These are phyloP conservation scores for Drosophila engyochracea DNA, from an alignment of 2,888 invertebrate species.

Conservation along the genomic window DNA sequence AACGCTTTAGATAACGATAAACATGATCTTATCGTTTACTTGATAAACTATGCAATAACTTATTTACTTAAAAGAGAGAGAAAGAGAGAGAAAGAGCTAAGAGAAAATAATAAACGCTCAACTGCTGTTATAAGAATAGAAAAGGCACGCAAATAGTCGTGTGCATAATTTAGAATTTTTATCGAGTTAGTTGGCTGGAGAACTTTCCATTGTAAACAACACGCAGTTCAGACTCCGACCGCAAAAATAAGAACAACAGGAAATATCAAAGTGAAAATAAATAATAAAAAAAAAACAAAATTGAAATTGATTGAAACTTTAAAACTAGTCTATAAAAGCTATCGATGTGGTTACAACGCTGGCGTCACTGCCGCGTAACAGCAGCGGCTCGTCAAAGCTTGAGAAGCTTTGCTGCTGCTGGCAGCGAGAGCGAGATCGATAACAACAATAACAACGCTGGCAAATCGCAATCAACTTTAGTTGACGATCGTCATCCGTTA, in stretches of 20 bases:
- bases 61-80: not conserved
- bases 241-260: constrained; percentile 7
- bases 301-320: constrained; percentile 11
- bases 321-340: not conserved
- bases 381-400: constrained; percentile 51
- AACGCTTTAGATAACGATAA: constrained; percentile 14
- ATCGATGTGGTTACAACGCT: constrained; percentile 52
- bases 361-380: constrained; percentile 24
- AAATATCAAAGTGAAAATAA: constrained; percentile 20
- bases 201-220: constrained; percentile 58
- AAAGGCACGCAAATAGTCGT: constrained; percentile 41
- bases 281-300: constrained; percentile 12
- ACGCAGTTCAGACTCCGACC: constrained; percentile 4
- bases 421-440: constrained; percentile 4
- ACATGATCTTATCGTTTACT: not conserved
- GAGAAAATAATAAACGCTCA: constrained; percentile 10
- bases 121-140: constrained; percentile 25
- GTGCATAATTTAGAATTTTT: constrained; percentile 12
- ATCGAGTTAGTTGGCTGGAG: constrained; percentile 57
- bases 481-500: constrained; percentile 87
- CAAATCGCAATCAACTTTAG: constrained; percentile 19
- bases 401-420: constrained; percentile 60
- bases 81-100: constrained; percentile 10
- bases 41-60: not conserved
- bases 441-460: constrained; percentile 10